phyloP scores from a whole-genome alignment of 2,797 vertebrate genomes.

The Eremophila alpestris region DNA sequence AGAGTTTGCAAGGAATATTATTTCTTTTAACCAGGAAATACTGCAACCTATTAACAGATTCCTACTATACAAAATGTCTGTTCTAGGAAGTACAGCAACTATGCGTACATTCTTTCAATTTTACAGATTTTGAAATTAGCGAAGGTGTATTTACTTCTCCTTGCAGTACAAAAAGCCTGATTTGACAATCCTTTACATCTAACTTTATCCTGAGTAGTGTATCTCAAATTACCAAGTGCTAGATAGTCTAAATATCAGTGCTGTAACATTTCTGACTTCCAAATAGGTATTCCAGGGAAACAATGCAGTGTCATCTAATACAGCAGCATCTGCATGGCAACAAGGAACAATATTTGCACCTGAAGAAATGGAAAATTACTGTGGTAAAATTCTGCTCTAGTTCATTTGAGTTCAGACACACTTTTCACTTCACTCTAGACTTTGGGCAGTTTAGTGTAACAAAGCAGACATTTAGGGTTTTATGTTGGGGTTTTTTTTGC shows the following conservation, averaged over 20 bases:
- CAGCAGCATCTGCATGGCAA: background rate
- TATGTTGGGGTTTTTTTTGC: background rate
- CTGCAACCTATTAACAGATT: background rate
- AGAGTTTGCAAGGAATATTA: background rate
- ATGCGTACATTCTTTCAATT: background rate
- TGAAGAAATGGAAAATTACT: background rate
- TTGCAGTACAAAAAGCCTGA: background rate
- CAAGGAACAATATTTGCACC: background rate
- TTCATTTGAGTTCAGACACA: background rate
- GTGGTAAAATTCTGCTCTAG: background rate
- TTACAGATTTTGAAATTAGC: background rate
- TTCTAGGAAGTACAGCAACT: background rate
- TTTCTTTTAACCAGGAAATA: background rate
- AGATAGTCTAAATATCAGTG: background rate
- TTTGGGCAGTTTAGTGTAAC: background rate
- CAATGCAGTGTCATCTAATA: background rate
- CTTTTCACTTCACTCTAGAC: background rate
- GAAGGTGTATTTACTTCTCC: background rate
- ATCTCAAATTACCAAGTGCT: background rate
- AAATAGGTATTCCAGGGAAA: background rate
- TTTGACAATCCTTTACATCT: background rate
- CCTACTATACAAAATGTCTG: background rate
- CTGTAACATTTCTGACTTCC: background rate
- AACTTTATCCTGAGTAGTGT: background rate
- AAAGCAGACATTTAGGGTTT: background rate